Evolutionary conservation across 2,113 vertebrate genomes (phyloP), one percentile per base, ranked within the genome.

Genomic region (Eubucco bourcierii): DNA sequence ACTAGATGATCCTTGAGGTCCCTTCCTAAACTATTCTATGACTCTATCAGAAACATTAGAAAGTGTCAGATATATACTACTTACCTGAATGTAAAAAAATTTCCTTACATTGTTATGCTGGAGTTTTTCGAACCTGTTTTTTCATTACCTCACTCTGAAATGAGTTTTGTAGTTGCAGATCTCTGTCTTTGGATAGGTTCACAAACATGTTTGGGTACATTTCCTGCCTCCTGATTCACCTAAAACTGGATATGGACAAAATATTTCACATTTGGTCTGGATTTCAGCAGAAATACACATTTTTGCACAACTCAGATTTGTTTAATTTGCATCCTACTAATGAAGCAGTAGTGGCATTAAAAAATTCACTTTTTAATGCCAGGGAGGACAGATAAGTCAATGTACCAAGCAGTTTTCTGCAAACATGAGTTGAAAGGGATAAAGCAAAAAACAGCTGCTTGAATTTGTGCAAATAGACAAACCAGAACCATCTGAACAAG

Each of bases 351-450:
- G 20, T 53, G 3, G 27, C 41, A 79, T 80, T 94, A 85, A 59
- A 83, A 86, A 31, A 58, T 75, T 74, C 47, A 33, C 39, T 78
- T 58, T 53, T 31, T 93, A 76, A 56, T 80, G 52, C 34, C 63
- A 79, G 70, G 7, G 39, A 87, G 39, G 81, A 29, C 63, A 46
- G 83, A 52, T 37, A 58, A 77, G 8, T 34, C 29, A 70, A 80
- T 23, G 47, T 59, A 84, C 19, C 44, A 55, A 72, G 88, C 79
- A 84, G 96, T 91, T 87, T 95, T 90, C 80, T 90, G 47, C 44
- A 92, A 88, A 88, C 44, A 73, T 0, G 3, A 94, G 16, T 47
- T 53, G 34, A 82, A 87, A 77, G 39, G 28, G 46, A 79, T 72
- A 52, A 67, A 75, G 37, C 16, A 79, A 76, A 87, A 92, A 76